Conservation (phyloP, 2,797 vertebrate genomes). For the Galaxias olidus region DNA sequence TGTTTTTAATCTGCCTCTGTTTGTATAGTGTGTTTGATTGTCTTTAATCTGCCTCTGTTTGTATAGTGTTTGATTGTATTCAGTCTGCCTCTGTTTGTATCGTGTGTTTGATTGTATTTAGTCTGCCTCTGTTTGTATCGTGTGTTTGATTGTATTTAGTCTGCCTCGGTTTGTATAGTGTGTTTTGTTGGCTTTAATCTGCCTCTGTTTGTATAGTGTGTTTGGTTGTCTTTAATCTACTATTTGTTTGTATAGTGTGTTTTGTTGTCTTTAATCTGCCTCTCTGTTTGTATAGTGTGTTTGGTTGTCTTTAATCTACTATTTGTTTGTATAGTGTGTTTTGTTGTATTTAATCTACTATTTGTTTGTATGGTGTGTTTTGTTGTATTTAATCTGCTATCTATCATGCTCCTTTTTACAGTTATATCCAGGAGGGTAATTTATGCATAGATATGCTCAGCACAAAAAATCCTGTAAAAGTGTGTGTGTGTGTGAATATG, state of each 20-base stretch:
- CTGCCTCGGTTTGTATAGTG: constrained; percentile 18
- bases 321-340: constrained; percentile 12
- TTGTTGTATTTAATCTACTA: too few relatives aligned
- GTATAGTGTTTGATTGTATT: not conserved
- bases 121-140: constrained; percentile 20
- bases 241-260: too few relatives aligned
- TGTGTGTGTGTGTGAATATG: constrained; percentile 31
- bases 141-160: too few relatives aligned
- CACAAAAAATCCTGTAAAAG: constrained; percentile 54
- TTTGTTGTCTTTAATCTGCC: not conserved
- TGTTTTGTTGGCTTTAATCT: not conserved
- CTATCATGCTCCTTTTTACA: constrained; percentile 25
- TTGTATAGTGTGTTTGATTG: not conserved
- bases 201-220: constrained; percentile 11
- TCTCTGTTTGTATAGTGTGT: constrained; percentile 12
- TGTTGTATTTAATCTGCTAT: constrained; percentile 8
- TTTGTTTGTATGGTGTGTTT: too few relatives aligned
- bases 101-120: too few relatives aligned
- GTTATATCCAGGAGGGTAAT: constrained; percentile 58
- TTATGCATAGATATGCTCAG: constrained; percentile 52
- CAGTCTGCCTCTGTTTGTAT: constrained; percentile 23
- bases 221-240: too few relatives aligned
- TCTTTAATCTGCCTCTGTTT: constrained; percentile 22
- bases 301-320: too few relatives aligned
- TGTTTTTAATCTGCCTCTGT: constrained; percentile 15